phyloP scores from a whole-genome alignment of 2,113 vertebrate genomes.

The Noturus placidus region DNA sequence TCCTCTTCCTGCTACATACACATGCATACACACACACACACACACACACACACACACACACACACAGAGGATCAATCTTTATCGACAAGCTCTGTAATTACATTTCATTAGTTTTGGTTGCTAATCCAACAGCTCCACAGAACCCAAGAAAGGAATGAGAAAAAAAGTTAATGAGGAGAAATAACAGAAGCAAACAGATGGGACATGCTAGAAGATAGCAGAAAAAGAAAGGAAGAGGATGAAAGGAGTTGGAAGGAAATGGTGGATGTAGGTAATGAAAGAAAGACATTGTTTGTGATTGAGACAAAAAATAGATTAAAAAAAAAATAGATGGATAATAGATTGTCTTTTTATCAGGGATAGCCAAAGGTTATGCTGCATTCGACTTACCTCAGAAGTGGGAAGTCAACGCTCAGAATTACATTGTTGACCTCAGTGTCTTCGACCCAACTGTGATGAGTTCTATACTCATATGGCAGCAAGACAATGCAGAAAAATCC shows the following conservation, averaged over 20 bases:
- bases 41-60: conserved; percentile 47
- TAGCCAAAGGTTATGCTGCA: not conserved
- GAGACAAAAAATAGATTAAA: not conserved
- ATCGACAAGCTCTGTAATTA: conserved; percentile 72
- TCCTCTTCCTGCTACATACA: conserved; percentile 16
- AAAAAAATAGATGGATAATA: not conserved
- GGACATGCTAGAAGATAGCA: not conserved
- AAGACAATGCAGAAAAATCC: too few species aligned
- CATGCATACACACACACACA: conserved; percentile 25
- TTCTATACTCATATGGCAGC: too few species aligned
- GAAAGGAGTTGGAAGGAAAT: not conserved
- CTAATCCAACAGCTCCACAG: conserved; percentile 53
- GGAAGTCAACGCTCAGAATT: not conserved
- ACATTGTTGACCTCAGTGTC: not conserved
- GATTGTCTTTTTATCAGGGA: not conserved
- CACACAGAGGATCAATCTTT: conserved; percentile 63
- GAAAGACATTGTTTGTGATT: not conserved
- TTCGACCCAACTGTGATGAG: not conserved
- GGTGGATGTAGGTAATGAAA: not conserved
- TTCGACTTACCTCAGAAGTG: not conserved
- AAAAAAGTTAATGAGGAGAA: conserved; percentile 37
- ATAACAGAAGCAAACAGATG: conserved; percentile 20
- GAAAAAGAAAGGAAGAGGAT: not conserved
- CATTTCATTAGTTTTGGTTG: conserved; percentile 68
- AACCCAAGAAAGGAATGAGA: conserved; percentile 43